Evolutionary conservation across 2,797 vertebrate species (phyloP).

Genomic region (Darevskia nairensis): DNA sequence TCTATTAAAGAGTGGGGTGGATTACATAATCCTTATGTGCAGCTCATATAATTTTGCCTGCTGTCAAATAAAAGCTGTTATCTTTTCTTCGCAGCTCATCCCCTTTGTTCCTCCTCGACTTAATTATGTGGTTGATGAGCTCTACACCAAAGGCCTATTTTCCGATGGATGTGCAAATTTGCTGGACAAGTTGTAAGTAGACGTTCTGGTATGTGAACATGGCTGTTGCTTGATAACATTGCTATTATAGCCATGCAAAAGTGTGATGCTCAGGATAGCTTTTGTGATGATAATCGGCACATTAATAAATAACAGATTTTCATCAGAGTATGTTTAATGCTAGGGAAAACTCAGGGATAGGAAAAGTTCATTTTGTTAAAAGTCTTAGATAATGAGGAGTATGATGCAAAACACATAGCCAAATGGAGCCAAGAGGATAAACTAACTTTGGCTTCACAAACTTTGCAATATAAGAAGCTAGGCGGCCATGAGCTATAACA

Average conservation of each 20-base stretch:
- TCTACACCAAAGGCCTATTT: constrained; percentile 67
- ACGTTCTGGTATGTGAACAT: not conserved
- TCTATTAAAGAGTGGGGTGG: not conserved
- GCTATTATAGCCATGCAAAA: not conserved
- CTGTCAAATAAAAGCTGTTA: not conserved
- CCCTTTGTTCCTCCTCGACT: constrained; percentile 79
- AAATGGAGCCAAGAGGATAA: not conserved
- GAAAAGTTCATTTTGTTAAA: not conserved
- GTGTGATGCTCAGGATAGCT: not conserved
- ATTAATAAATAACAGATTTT: not conserved
- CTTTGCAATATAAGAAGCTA: not conserved
- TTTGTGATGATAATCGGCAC: not conserved
- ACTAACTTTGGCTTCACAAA: not conserved
- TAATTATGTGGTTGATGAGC: constrained; percentile 52
- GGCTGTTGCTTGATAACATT: not conserved
- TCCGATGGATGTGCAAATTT: constrained; percentile 78
- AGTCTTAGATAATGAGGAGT: not conserved
- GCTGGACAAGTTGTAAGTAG: constrained; percentile 83
- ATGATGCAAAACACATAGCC: not conserved
- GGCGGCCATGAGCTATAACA: not conserved
- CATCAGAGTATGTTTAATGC: not conserved
- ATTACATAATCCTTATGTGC: not conserved
- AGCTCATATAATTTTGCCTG: not conserved
- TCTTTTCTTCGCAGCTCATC: constrained; percentile 78
- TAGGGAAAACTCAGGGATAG: not conserved